These are phyloP conservation scores for Manis pentadactyla DNA, from an alignment of 2,797 vertebrate genomes.

Conservation along the genomic window DNA sequence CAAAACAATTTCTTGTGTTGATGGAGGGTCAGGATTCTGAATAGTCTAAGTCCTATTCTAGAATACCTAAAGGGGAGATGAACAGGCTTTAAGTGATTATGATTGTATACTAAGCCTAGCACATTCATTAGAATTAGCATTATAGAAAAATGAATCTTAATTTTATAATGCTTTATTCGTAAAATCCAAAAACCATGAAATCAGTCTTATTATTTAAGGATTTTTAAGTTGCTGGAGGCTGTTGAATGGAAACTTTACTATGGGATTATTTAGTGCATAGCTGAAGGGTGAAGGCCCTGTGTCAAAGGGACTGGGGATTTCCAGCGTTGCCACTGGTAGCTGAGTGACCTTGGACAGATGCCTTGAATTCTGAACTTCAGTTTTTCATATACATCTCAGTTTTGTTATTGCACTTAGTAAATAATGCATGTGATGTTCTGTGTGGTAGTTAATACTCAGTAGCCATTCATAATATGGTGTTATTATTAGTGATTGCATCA, in stretches of 20 bases:
- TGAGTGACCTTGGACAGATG: slow-evolving; percentile 27
- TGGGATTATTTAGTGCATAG: background rate
- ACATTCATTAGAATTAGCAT: background rate
- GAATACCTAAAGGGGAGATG: slow-evolving; percentile 48
- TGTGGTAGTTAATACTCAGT: background rate
- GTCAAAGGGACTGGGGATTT: background rate
- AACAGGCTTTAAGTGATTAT: slow-evolving; percentile 30
- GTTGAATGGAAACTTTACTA: background rate
- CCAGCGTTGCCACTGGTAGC: background rate
- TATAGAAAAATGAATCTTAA: background rate
- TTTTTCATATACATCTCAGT: slow-evolving; percentile 10
- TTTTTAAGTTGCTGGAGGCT: background rate
- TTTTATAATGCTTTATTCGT: slow-evolving; percentile 26
- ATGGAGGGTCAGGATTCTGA: slow-evolving; percentile 36
- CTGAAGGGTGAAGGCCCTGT: background rate
- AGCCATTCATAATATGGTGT: background rate
- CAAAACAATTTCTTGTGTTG: slow-evolving; percentile 37
- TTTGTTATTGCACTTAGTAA: background rate
- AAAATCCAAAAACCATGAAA: background rate
- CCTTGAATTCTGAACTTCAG: background rate
- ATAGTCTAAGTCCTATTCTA: background rate
- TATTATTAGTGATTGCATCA: background rate
- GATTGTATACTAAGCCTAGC: background rate
- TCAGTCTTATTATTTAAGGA: background rate
- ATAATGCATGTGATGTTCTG: background rate